These are phyloP conservation scores for Felis catus DNA, from an alignment of 2,113 vertebrate species.

Conservation along the genomic window DNA sequence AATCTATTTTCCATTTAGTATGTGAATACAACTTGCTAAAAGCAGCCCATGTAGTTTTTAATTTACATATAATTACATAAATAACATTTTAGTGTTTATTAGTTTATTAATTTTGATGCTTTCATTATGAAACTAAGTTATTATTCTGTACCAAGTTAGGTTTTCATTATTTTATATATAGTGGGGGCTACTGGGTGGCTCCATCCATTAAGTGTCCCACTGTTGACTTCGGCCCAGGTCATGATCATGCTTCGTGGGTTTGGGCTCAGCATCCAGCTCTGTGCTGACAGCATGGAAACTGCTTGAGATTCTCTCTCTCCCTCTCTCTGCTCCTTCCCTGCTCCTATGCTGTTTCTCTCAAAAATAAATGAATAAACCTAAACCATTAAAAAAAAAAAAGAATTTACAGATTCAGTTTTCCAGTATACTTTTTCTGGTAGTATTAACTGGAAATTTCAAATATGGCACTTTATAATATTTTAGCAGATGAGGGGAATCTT, in stretches of 20 bases:
- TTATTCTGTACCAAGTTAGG: background rate
- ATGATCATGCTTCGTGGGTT: too few species aligned
- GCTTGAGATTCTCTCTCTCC: too few species aligned
- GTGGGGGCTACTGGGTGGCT: background rate
- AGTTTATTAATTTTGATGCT: conserved; percentile 20
- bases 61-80: conserved; percentile 45
- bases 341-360: too few species aligned
- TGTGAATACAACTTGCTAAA: conserved; percentile 46
- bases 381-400: background rate
- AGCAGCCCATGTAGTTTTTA: background rate
- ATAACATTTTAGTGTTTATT: conserved; percentile 7
- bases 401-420: background rate
- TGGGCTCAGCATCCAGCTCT: too few species aligned
- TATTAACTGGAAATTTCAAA: background rate
- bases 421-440: background rate
- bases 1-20: conserved; percentile 51
- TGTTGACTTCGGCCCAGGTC: too few species aligned
- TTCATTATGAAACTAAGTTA: background rate
- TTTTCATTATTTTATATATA: background rate
- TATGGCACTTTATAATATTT: background rate
- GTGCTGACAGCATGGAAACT: too few species aligned
- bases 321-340: too few species aligned
- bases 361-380: too few species aligned
- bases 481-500: background rate
- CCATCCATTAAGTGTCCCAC: too few species aligned